These are phyloP conservation scores for Torymus aiolomorphi DNA, from an alignment of 2,888 invertebrate species.

Conservation along the genomic window DNA sequence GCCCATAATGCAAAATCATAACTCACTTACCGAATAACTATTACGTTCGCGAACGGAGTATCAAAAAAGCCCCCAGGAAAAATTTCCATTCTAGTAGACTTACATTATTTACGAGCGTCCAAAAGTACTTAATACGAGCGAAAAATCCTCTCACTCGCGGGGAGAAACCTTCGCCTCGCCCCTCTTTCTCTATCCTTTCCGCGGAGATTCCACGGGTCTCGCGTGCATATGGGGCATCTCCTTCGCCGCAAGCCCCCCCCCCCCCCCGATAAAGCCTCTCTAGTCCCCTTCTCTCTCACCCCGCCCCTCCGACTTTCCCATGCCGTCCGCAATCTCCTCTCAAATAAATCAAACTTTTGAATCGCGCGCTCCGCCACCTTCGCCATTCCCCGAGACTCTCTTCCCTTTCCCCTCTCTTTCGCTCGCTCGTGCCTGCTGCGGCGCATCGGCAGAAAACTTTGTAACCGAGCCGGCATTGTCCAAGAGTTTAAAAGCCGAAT, in stretches of 20 bases:
- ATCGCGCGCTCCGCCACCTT: slow-evolving; percentile 66
- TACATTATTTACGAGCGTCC: slow-evolving; percentile 29
- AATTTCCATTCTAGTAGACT: not conserved
- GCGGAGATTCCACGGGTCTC: slow-evolving; percentile 15
- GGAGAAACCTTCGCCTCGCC: not conserved
- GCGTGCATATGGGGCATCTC: slow-evolving; percentile 63
- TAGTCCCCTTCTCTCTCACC: slow-evolving; percentile 43
- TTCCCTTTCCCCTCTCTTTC: not conserved
- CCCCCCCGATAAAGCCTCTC: slow-evolving; percentile 54
- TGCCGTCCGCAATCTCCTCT: slow-evolving; percentile 72
- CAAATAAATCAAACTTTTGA: slow-evolving; percentile 75
- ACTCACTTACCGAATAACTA: not conserved
- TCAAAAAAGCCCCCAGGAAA: not conserved
- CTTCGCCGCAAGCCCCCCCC: slow-evolving; percentile 28
- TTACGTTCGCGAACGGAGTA: not conserved
- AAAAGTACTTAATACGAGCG: slow-evolving; percentile 1
- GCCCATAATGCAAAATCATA: not conserved
- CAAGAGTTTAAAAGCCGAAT: slow-evolving; percentile 74
- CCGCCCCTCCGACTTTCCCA: slow-evolving; percentile 56
- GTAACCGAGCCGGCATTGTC: slow-evolving; percentile 71
- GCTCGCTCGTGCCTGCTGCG: slow-evolving; percentile 44
- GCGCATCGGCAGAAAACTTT: slow-evolving; percentile 68
- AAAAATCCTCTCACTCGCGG: slow-evolving; percentile 7
- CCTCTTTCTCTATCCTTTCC: not conserved
- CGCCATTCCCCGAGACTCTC: slow-evolving; percentile 36